phyloP scores from a whole-genome alignment of 2,797 vertebrate genomes.

The Tapirus indicus region DNA sequence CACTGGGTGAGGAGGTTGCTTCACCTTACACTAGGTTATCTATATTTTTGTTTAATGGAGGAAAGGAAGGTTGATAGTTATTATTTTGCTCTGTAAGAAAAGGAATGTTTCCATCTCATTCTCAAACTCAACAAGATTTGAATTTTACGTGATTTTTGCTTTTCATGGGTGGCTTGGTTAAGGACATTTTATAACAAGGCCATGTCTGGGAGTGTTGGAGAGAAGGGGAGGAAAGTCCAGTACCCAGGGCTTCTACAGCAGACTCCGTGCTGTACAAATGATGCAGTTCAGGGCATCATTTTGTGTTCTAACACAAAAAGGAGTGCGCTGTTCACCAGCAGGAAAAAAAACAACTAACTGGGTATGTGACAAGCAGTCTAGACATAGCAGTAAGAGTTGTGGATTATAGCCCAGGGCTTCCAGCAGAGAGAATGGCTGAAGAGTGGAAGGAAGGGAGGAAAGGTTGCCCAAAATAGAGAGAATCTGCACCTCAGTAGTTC shows the following conservation, averaged over 20 bases:
- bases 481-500: not conserved
- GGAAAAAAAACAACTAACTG: not conserved
- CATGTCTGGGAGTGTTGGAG: not conserved
- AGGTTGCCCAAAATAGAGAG: too few species aligned
- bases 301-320: not conserved
- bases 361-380: not conserved
- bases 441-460: not conserved
- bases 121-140: not conserved
- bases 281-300: not conserved
- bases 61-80: not conserved
- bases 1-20: not conserved
- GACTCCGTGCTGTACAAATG: not conserved
- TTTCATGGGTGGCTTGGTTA: not conserved
- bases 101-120: not conserved
- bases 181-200: not conserved
- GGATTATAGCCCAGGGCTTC: not conserved
- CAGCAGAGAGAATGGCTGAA: not conserved
- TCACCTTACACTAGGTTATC: not conserved
- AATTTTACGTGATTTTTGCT: not conserved
- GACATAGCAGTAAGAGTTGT: not conserved
- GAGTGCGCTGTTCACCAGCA: not conserved
- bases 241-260: not conserved
- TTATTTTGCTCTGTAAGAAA: slow-evolving; percentile 53
- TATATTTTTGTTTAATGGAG: not conserved
- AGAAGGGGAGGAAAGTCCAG: not conserved